Percentiles rank a stretch among this genome's conserved stretches.
phyloP scores from a whole-genome alignment of 2,113 vertebrate genomes.

The Cyphomyrus discorhynchus region DNA sequence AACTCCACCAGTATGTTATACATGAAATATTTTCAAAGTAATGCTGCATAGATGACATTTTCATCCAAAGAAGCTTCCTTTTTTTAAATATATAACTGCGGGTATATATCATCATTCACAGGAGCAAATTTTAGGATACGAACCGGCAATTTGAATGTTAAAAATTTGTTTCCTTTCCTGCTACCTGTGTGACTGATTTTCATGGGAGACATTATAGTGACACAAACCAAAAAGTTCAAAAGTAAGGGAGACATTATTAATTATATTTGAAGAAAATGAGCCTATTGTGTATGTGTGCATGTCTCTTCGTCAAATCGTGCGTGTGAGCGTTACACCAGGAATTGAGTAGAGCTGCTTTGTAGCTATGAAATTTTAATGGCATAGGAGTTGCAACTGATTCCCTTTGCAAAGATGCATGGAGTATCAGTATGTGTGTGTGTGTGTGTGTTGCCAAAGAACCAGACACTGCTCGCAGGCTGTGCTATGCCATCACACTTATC shows the following conservation, averaged over 20 bases:
- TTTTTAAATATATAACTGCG: not conserved
- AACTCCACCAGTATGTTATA: not conserved
- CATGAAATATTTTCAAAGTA: not conserved
- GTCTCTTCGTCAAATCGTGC: not conserved
- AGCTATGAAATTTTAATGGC: slow-evolving; percentile 68
- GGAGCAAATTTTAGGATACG: not conserved
- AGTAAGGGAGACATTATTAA: not conserved
- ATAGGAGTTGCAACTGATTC: slow-evolving; percentile 31
- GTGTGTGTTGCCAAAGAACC: not conserved
- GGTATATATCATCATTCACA: not conserved
- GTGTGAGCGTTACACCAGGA: not conserved
- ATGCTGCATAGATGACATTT: not conserved
- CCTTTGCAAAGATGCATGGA: slow-evolving; percentile 13
- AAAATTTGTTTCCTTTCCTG: not conserved
- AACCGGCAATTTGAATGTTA: not conserved
- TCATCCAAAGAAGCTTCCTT: not conserved
- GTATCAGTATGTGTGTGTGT: not conserved
- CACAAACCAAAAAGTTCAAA: not conserved
- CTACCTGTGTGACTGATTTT: not conserved
- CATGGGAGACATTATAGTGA: not conserved
- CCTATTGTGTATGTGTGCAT: not conserved
- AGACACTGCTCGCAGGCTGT: not conserved
- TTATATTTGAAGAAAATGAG: not conserved
- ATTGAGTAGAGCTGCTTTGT: slow-evolving; percentile 49
- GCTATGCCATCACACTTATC: not conserved